These are phyloP conservation scores for Synanceia verrucosa DNA, from an alignment of 2,797 vertebrate species.

Conservation along the genomic window DNA sequence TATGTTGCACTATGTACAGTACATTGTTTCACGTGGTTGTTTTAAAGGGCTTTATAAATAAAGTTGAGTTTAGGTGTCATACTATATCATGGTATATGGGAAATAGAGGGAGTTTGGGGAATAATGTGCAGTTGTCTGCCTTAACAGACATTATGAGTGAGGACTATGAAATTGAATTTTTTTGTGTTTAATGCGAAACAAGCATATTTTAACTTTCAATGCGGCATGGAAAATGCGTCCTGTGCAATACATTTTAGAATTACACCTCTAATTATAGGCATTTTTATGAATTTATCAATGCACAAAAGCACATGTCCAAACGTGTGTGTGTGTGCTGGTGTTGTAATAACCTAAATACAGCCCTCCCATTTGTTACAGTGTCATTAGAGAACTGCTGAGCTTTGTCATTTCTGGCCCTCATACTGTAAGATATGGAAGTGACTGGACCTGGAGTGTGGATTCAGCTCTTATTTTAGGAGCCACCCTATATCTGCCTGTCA, in stretches of 20 bases:
- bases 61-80: too few species aligned
- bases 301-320: slow-evolving; percentile 42
- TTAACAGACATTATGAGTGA: neutral
- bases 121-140: neutral
- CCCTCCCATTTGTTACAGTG: slow-evolving; percentile 68
- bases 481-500: slow-evolving; percentile 72
- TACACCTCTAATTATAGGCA: slow-evolving; percentile 10
- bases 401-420: slow-evolving; percentile 69
- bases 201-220: neutral
- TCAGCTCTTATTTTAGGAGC: slow-evolving; percentile 78
- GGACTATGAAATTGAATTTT: neutral
- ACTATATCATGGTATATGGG: neutral
- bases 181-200: neutral
- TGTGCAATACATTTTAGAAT: neutral
- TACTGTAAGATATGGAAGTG: slow-evolving; percentile 75
- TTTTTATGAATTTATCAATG: slow-evolving; percentile 41
- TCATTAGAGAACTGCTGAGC: slow-evolving; percentile 76
- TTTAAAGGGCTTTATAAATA: too few species aligned
- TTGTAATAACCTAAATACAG: slow-evolving; percentile 66
- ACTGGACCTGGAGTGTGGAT: slow-evolving; percentile 66
- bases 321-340: slow-evolving; percentile 10
- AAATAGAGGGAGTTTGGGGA: neutral
- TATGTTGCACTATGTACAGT: too few species aligned
- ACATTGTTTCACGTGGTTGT: too few species aligned
- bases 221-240: neutral